Evolutionary conservation across 2,888 invertebrate genomes (phyloP).

Genomic region (Pilophorus perplexus): DNA sequence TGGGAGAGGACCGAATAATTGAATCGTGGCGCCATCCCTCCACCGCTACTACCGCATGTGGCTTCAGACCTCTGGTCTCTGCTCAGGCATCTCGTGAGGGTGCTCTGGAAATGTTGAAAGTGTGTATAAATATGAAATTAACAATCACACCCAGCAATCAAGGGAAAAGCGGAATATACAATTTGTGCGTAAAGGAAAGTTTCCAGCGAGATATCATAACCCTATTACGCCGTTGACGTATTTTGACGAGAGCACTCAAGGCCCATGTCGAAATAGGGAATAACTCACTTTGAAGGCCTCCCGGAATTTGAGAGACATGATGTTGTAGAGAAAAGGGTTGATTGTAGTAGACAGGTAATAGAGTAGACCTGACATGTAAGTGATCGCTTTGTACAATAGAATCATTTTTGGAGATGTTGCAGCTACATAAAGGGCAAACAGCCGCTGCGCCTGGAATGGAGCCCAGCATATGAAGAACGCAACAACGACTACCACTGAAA

Average conservation of each 20-base stretch:
- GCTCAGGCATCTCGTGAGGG: constrained; percentile 46
- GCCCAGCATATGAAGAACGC: constrained; percentile 83
- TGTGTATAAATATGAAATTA: no score
- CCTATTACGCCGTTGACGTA: no score
- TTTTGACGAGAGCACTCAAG: no score
- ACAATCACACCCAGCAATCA: no score
- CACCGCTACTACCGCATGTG: constrained; percentile 44
- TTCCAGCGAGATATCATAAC: no score
- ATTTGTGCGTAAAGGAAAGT: no score
- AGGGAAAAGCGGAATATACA: no score
- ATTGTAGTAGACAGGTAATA: constrained; percentile 91
- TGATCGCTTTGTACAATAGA: constrained; percentile 65
- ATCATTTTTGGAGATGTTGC: constrained; percentile 48
- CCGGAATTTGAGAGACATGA: constrained; percentile 91
- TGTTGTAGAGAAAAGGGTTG: constrained; percentile 89
- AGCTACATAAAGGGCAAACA: constrained; percentile 61
- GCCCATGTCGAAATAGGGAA: no score
- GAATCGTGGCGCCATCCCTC: constrained; percentile 41
- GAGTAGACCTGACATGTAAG: constrained; percentile 81
- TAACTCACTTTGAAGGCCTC: constrained; percentile 52
- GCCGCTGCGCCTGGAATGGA: constrained; percentile 87
- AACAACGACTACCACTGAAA: constrained; percentile 76
- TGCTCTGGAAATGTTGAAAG: constrained; percentile 46
- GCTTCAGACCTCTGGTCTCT: constrained; percentile 39
- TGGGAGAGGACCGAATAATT: constrained; percentile 47